Base-by-base conservation (phyloP, 2,888 invertebrate genomes). In the Orthosia gothica region DNA sequence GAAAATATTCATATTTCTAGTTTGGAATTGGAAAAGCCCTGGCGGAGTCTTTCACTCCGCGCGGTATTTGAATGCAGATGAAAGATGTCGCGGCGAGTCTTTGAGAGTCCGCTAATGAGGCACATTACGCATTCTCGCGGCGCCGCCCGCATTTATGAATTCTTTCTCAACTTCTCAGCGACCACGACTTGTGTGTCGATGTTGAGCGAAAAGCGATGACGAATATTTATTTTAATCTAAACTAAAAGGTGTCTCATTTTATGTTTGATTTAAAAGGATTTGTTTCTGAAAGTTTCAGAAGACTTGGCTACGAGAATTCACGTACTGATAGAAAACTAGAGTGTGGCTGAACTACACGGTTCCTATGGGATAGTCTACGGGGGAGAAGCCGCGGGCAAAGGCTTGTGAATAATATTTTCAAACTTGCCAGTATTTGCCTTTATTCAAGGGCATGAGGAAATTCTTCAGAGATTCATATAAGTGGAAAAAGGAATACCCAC, bases 11-110 rank as follows among this genome's bases (percentile, higher is more conserved):
- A 52, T 58, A 18, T 58, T 40, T 47, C 45, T 64, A 74, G 49
- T 66, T 40, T 40, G 40, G 9, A 40, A 40, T 40, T 52, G 58
- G 40, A 71, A 62, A 49, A 63, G 54, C 40, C 40, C 26, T 26
- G 26, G 2, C 54, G n/a, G 69, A n/a, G 2, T 3, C 20, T 69
- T 71, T 49, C 23, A 57, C 15, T 49, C 32, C 12, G 23, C 23
- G 49, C 57, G 62, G 47, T 67, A 76, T 78, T 76, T 76, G 70
- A 77, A 76, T 77, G 67, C 55, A 76, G 66, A 77, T 76, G 71
- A 70, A 70, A 76, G 40, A 59, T 71, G 54, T 70, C 64, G 64
- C 18, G 26, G 61, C 64, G 65, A 58, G 52, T 18, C 62, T 62
- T 76, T 66, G 71, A 66, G 66, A 26, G 65, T 12, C 32, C 32